Evolutionary conservation across 2,113 vertebrate genomes (phyloP), one percentile per base, ranked within the genome.

Genomic region (Myiopsitta monachus): DNA sequence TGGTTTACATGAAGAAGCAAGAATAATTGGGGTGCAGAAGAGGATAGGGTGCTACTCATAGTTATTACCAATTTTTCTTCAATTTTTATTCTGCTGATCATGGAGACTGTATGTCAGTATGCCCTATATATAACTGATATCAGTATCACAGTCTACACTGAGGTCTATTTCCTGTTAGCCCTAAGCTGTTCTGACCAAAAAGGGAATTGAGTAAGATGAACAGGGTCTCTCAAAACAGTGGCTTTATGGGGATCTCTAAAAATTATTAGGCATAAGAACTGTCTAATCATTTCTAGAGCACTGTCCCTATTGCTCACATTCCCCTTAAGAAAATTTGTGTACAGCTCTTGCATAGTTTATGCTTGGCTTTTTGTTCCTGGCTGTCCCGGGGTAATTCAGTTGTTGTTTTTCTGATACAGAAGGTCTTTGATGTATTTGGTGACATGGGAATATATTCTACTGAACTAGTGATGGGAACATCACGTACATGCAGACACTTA

Each of bases 401-500:
- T 62, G 62, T 78, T 89, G 78, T 64, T 88, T 6, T 61, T 77
- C 57, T 68, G 62, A 41, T 73, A 74, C 12, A 69, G 66, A 64
- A 87, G 14, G 31, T 74, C 72, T 93, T 95, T 94, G 75, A 76
- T 92, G 51, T 92, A 19, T 88, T 94, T 88, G 51, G 57, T 76
- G 80, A 83, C 43, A 63, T 68, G 76, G 88, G 83, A 88, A 63
- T 78, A 66, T 64, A 17, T 77, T 80, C 72, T 91, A 39, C 33
- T 75, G n/a, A 88, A 33, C 38, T 75, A 54, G 38, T 38, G 76
- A 83, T 86, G 36, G 51, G 68, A 80, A 66, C 24, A 16, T 46
- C 10, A n/a, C 9, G 11, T 83, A 46, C 5, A 0, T 69, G 57
- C 38, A 86, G 47, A 47, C 38, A 21, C 30, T 77, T 73, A 30